phyloP scores from a whole-genome alignment of 2,113 vertebrate genomes.

The Mobula hypostoma region DNA sequence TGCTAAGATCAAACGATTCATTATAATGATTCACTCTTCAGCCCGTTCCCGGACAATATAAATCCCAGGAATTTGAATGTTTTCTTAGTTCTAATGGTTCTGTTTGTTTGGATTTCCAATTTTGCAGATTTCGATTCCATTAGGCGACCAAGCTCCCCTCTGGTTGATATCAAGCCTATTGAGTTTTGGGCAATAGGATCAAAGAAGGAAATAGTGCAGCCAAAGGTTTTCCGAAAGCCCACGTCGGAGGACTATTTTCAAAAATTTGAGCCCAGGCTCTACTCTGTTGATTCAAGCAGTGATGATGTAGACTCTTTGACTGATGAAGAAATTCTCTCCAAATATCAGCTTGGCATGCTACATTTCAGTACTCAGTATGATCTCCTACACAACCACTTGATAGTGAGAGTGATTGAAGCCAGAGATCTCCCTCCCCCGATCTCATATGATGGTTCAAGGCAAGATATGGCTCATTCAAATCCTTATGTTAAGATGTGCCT shows the following conservation, averaged over 20 bases:
- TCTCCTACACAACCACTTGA: conserved; percentile 70
- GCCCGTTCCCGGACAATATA: not conserved
- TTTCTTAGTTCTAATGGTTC: not conserved
- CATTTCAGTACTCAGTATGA: conserved; percentile 85
- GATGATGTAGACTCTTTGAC: conserved; percentile 78
- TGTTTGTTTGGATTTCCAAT: not conserved
- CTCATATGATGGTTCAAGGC: conserved; percentile 63
- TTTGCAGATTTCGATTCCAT: conserved; percentile 61
- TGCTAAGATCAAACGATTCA: too few species aligned
- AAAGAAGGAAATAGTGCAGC: conserved; percentile 76
- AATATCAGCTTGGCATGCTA: conserved; percentile 79
- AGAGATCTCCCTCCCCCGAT: conserved; percentile 72
- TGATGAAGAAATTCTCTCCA: conserved; percentile 74
- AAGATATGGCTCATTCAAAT: conserved; percentile 80
- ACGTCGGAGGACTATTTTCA: conserved; percentile 70
- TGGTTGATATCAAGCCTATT: conserved; percentile 73
- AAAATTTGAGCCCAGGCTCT: conserved; percentile 75
- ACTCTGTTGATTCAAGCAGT: conserved; percentile 62
- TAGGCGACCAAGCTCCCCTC: conserved; percentile 68
- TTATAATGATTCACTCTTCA: not conserved
- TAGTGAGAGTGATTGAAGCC: conserved; percentile 75
- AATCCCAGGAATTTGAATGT: not conserved
- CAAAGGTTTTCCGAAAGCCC: conserved; percentile 63
- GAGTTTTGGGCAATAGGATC: conserved; percentile 74
- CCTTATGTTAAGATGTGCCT: conserved; percentile 84